These are phyloP conservation scores for Cryptosula pallasiana DNA, from an alignment of 2,888 invertebrate genomes.

Conservation along the genomic window DNA sequence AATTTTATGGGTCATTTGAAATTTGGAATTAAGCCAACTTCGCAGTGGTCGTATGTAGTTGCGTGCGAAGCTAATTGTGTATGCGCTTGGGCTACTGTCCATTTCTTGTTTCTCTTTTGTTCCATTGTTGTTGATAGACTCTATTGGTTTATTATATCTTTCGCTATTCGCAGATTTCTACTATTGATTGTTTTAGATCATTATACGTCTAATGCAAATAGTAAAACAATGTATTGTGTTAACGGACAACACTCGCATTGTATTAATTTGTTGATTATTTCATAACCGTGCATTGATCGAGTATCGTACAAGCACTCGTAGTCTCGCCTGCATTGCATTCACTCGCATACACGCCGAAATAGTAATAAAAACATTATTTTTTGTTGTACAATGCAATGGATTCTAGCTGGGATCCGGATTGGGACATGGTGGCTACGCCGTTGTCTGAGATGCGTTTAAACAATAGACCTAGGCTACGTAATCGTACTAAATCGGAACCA, in stretches of 20 bases:
- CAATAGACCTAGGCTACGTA: neutral
- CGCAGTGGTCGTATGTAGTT: neutral
- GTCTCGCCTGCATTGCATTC: neutral
- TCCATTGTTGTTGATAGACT: neutral
- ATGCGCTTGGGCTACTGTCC: neutral
- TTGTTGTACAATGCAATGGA: conserved; percentile 11
- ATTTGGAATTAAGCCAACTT: neutral
- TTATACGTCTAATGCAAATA: neutral
- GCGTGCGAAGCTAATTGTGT: neutral
- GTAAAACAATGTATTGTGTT: neutral
- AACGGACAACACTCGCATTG: neutral
- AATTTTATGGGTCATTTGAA: too few species aligned
- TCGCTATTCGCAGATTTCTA: neutral
- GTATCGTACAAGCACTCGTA: neutral
- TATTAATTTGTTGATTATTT: neutral
- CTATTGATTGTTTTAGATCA: neutral
- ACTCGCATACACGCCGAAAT: too few species aligned
- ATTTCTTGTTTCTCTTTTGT: neutral
- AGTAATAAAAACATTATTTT: too few species aligned
- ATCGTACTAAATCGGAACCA: conserved; percentile 13
- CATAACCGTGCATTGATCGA: neutral
- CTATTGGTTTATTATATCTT: neutral
- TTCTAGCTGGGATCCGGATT: conserved; percentile 19
- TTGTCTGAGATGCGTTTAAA: neutral
- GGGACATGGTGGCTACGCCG: neutral